A percentile compares a stretch with the other conserved stretches of the same genome.
phyloP scores from a whole-genome alignment of 1,140 invertebrate species.

The Drosophila cardini region DNA sequence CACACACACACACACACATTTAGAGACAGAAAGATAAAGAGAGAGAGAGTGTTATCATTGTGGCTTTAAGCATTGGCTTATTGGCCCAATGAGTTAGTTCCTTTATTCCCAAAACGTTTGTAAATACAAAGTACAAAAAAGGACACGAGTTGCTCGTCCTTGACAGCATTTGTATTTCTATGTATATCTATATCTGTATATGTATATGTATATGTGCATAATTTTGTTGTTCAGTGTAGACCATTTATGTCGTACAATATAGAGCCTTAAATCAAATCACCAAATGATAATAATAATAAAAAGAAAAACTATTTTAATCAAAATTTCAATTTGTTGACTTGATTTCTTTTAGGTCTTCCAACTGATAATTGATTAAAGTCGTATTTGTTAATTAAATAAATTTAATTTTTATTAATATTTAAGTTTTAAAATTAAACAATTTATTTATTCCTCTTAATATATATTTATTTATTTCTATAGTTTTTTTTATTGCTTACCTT shows the following conservation, averaged over 20 bases:
- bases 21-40: neutral
- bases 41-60: slow-evolving; percentile 10
- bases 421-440: too few relatives aligned
- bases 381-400: too few relatives aligned
- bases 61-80: neutral
- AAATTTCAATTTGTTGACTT: slow-evolving; percentile 8
- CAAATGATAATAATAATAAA: slow-evolving; percentile 48
- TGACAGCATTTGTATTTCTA: slow-evolving; percentile 2
- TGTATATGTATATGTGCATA: slow-evolving; percentile 10
- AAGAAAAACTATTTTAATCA: slow-evolving; percentile 45
- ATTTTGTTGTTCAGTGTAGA: slow-evolving; percentile 29
- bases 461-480: too few relatives aligned
- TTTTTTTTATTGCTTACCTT: too few relatives aligned
- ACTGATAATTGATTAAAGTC: neutral
- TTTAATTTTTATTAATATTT: too few relatives aligned
- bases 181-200: slow-evolving; percentile 8
- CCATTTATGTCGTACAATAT: slow-evolving; percentile 43
- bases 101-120: slow-evolving; percentile 12
- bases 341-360: too few relatives aligned
- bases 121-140: slow-evolving; percentile 12
- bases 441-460: too few relatives aligned
- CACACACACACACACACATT: neutral
- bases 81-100: slow-evolving; percentile 11
- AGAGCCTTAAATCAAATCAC: slow-evolving; percentile 66
- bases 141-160: neutral